These are phyloP conservation scores for Pangasianodon gigas DNA, from an alignment of 2,113 vertebrate genomes.

Conservation along the genomic window DNA sequence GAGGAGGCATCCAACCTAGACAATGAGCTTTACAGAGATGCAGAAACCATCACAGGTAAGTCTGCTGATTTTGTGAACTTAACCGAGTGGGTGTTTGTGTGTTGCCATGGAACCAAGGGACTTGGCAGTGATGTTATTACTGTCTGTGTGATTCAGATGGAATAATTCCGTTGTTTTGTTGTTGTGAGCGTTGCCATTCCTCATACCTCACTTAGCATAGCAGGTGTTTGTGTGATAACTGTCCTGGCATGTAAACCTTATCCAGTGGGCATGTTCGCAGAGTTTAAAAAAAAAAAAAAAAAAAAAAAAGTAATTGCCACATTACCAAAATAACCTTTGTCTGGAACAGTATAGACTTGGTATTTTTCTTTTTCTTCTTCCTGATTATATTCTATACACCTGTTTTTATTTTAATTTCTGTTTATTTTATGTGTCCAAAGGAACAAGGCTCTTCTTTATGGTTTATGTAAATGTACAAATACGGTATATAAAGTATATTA, in stretches of 20 bases:
- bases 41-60: slow-evolving; percentile 96
- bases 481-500: neutral
- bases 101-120: neutral
- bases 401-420: neutral
- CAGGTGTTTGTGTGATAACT: neutral
- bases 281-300: neutral
- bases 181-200: neutral
- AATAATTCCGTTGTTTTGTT: slow-evolving; percentile 1
- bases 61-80: slow-evolving; percentile 13
- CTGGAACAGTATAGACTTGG: neutral
- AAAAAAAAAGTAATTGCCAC: neutral
- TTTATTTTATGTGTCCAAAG: neutral
- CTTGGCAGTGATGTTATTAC: neutral
- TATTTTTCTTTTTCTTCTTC: neutral
- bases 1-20: slow-evolving; percentile 74
- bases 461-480: neutral
- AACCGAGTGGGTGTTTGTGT: neutral
- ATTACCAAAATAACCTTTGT: neutral
- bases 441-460: neutral
- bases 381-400: neutral
- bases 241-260: neutral
- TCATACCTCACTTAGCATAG: neutral
- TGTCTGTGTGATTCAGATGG: neutral
- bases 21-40: slow-evolving; percentile 82
- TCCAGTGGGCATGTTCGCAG: neutral